phyloP scores from a whole-genome alignment of 2,797 vertebrate genomes.

The Tauraco hartlaubi region DNA sequence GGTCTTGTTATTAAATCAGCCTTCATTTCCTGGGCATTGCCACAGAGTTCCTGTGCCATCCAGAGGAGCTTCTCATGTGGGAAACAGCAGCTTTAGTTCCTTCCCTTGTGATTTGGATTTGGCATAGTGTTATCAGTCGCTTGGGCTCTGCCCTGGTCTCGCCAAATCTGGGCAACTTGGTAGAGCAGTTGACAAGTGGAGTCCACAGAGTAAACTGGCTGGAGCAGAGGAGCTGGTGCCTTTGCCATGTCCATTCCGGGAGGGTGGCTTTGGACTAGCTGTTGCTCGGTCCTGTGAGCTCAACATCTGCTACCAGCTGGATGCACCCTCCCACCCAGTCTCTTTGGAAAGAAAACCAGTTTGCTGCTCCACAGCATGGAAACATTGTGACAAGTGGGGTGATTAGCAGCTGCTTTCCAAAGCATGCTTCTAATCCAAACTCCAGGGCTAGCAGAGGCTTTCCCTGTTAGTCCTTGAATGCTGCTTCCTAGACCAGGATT shows the following conservation, averaged over 20 bases:
- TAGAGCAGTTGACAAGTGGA: background rate
- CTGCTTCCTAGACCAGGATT: background rate
- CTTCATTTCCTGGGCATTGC: constrained; percentile 21
- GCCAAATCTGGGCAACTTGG: background rate
- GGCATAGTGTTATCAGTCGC: background rate
- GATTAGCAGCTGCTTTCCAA: background rate
- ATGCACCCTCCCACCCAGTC: background rate
- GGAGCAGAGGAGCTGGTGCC: background rate
- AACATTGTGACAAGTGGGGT: accelerated
- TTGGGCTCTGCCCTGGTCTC: background rate
- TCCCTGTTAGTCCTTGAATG: background rate
- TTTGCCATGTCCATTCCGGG: background rate
- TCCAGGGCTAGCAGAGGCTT: background rate
- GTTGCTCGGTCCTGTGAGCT: background rate
- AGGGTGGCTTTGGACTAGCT: background rate
- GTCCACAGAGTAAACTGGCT: background rate
- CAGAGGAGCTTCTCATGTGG: background rate
- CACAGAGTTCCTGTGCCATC: background rate
- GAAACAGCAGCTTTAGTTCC: background rate
- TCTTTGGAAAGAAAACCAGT: background rate
- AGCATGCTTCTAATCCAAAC: background rate
- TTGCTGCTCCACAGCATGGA: background rate
- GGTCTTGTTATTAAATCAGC: constrained; percentile 9
- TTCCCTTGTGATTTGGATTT: background rate
- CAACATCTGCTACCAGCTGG: background rate